These are phyloP conservation scores for Dysmachus trigonus DNA, from an alignment of 2,888 invertebrate genomes.

Conservation along the genomic window DNA sequence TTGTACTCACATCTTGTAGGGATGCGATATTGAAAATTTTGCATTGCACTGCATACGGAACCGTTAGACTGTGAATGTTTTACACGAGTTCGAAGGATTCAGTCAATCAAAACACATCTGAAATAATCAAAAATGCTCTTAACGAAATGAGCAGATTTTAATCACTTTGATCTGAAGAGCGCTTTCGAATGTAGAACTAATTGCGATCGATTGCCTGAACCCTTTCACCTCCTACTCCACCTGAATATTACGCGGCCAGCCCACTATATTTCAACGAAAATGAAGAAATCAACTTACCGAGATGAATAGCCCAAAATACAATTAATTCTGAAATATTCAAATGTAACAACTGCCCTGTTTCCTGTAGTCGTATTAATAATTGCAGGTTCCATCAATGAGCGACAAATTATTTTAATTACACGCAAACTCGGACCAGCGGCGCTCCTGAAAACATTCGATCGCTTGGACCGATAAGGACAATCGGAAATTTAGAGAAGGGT, in stretches of 20 bases:
- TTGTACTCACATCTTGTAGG: slow-evolving; percentile 2
- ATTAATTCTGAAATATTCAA: slow-evolving; percentile 6
- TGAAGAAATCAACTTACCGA: not conserved
- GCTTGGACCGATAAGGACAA: slow-evolving; percentile 1
- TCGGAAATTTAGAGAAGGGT: slow-evolving; percentile 2
- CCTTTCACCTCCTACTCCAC: not conserved
- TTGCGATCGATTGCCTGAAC: not conserved
- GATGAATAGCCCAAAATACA: not conserved
- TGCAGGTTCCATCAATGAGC: slow-evolving; percentile 18
- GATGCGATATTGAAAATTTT: slow-evolving; percentile 25
- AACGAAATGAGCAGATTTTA: not conserved
- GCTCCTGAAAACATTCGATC: not conserved
- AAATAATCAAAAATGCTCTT: not conserved
- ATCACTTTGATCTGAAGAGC: not conserved
- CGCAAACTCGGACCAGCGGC: not conserved
- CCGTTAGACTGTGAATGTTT: not conserved
- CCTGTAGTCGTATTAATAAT: not conserved
- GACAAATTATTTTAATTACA: slow-evolving; percentile 36
- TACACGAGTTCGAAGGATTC: not conserved
- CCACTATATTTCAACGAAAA: not conserved
- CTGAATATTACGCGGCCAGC: not conserved
- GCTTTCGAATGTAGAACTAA: not conserved
- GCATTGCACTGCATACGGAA: not conserved
- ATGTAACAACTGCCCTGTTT: slow-evolving; percentile 6
- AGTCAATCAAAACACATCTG: not conserved